Evolutionary conservation across 1,140 invertebrate genomes (phyloP).

Genomic region (Popillia japonica): DNA sequence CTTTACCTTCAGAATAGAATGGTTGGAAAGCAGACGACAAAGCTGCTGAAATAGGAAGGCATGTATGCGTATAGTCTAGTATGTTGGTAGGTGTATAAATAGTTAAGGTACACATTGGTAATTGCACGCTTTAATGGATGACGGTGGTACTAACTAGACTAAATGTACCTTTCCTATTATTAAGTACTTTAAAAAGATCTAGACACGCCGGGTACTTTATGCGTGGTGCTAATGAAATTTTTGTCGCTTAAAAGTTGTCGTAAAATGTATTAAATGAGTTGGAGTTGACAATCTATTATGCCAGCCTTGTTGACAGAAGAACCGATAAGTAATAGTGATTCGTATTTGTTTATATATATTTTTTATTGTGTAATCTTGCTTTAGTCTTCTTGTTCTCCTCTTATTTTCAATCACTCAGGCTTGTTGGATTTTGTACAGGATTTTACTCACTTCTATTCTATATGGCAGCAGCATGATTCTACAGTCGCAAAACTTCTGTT

Average conservation of each 20-base stretch:
- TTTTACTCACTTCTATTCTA: too few relatives aligned
- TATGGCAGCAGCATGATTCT: too few relatives aligned
- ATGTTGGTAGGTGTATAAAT: neutral
- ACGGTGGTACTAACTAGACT: neutral
- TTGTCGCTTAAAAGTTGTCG: neutral
- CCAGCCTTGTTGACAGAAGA: neutral
- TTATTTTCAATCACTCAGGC: too few relatives aligned
- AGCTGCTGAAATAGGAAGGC: neutral
- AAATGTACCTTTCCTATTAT: constrained; percentile 4
- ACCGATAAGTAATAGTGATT: too few relatives aligned
- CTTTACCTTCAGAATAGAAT: neutral
- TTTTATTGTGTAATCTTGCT: too few relatives aligned
- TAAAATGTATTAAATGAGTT: neutral
- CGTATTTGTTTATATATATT: too few relatives aligned
- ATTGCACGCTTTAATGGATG: constrained; percentile 5
- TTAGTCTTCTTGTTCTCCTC: too few relatives aligned
- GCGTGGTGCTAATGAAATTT: neutral
- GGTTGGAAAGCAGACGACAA: neutral
- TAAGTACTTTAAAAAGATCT: neutral
- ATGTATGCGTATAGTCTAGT: neutral
- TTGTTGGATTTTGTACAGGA: too few relatives aligned
- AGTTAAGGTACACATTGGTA: constrained; percentile 4
- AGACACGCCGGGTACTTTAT: neutral
- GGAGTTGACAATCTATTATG: neutral
- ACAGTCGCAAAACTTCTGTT: too few relatives aligned